A percentile compares a stretch with the other conserved stretches of the same genome.
Evolutionary conservation across 2,888 invertebrate species (phyloP).

Genomic region (Hartigia nigra): DNA sequence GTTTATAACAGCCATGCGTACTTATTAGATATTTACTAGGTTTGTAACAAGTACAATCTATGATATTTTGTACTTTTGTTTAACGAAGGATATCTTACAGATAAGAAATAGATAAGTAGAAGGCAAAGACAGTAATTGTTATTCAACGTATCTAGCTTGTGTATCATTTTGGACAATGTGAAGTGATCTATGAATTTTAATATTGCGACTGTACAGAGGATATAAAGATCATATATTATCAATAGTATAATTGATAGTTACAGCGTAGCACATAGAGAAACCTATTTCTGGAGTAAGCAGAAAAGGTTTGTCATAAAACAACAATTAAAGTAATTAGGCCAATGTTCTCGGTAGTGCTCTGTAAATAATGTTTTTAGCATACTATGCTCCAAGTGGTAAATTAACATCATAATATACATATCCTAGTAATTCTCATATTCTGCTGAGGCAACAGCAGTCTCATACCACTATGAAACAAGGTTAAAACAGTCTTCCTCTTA

Average conservation of each 20-base stretch:
- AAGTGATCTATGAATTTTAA: neutral
- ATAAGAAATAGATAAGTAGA: neutral
- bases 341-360: neutral
- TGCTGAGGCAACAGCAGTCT: neutral
- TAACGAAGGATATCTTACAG: neutral
- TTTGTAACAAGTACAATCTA: neutral
- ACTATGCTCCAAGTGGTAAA: neutral
- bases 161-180: neutral
- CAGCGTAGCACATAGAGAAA: neutral
- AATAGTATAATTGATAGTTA: neutral
- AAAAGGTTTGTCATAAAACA: neutral
- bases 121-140: neutral
- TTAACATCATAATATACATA: neutral
- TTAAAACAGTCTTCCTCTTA: neutral
- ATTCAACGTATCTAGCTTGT: neutral
- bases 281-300: neutral
- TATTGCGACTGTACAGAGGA: neutral
- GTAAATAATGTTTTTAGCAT: neutral
- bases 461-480: neutral
- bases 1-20: neutral
- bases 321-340: neutral
- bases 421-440: neutral
- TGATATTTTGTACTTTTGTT: neutral
- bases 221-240: neutral
- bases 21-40: neutral